Evolutionary conservation across 2,113 vertebrate genomes (phyloP).

Genomic region (Elephas maximus): DNA sequence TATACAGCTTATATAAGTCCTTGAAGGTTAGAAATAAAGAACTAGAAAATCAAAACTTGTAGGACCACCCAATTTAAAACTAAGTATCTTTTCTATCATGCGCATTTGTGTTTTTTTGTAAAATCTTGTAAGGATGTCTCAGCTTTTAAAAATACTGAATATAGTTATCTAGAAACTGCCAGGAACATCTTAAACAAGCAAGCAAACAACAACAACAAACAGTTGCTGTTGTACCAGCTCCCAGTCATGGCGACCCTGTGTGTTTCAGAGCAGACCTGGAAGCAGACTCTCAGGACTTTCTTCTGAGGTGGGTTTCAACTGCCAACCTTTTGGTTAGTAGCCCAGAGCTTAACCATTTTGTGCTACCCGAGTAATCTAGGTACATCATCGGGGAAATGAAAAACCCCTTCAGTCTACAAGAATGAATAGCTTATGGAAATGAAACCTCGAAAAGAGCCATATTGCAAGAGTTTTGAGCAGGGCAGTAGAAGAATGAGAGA

Average conservation of each 20-base stretch:
- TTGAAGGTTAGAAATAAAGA: background rate
- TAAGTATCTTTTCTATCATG: background rate
- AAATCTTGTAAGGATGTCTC: background rate
- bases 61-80: background rate
- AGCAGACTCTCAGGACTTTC: background rate
- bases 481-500: background rate
- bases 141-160: background rate
- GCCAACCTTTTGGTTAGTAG: background rate
- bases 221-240: background rate
- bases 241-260: background rate
- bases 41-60: background rate
- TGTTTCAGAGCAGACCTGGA: background rate
- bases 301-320: background rate
- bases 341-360: background rate
- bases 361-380: background rate
- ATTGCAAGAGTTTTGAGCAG: background rate
- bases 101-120: background rate
- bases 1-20: background rate
- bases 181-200: background rate
- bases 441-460: fast-evolving
- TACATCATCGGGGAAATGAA: background rate
- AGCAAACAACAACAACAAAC: background rate
- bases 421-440: background rate
- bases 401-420: background rate
- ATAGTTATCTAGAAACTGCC: background rate